Evolutionary conservation across 2,113 vertebrate genomes (phyloP), one percentile per base, ranked within the genome.

Genomic region (Pangasianodon gigas): DNA sequence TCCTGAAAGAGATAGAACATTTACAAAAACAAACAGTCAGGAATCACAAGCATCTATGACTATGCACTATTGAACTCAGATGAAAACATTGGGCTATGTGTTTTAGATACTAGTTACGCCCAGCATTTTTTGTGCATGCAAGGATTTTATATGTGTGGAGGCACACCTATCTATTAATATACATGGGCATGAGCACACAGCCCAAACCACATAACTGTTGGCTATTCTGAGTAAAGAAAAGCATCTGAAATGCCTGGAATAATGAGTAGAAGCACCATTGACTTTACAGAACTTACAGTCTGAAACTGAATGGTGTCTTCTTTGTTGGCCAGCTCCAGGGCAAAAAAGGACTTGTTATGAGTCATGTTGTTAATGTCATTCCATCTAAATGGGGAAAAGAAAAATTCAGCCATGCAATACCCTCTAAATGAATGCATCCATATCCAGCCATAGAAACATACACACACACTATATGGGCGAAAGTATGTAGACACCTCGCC

Each of bases 261-360:
- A 32, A 88, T 69, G 79, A 84, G 69, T 65, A 88, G 44, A 90
- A 37, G 44, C 37, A 84, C 77, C 75, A 58, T 29, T n/a, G 74
- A 62, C 51, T 69, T 85, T 29, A 52, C 90, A 41, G 90, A 91
- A 97, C 97, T 98, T 94, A 99, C 98, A 81, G 98, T 98, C 95
- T 99, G 98, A 94, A 99, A 99, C 91, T 99, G 98, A 94, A 99
- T 96, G 92, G 97, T 99, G 92, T 99, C 98, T 91, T 99, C 98
- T 95, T 98, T 98, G 95, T 96, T 99, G 87, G 97, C 92, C 88
- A 99, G 93, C 94, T 99, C 98, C 94, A 99, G 93, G 0, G 97
- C 96, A 0, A 99, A 98, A 93, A 98, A 98, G 52, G 98, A 99
- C 95, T 98, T 99, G 94, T 98, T 99, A 94, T 99, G 98, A 93